These are phyloP conservation scores for Synanthedon formicaeformis DNA, from an alignment of 2,888 invertebrate genomes.

Conservation along the genomic window DNA sequence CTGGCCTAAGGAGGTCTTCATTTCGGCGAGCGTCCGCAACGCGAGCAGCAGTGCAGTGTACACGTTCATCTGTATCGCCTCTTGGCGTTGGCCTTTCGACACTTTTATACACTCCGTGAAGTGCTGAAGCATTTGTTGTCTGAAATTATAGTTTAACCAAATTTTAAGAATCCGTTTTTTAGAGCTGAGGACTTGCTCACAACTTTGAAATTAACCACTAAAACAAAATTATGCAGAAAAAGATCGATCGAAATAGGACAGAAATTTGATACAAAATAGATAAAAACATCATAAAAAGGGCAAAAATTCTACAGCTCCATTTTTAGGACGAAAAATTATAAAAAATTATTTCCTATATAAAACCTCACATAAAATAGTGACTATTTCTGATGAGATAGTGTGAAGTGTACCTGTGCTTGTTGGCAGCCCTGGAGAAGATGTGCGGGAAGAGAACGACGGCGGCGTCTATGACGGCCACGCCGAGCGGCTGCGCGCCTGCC, in stretches of 20 bases:
- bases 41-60: constrained; percentile 93
- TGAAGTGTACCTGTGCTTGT: constrained; percentile 81
- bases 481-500: constrained; percentile 86
- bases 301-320: no score
- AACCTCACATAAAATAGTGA: no score
- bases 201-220: no score
- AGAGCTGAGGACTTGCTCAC: no score
- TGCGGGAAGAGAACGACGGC: constrained; percentile 93
- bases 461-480: constrained; percentile 96
- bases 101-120: constrained; percentile 95
- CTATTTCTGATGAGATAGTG: no score
- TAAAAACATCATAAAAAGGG: no score
- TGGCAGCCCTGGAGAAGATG: constrained; percentile 93
- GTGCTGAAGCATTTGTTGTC: constrained; percentile 95
- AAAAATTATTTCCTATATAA: no score
- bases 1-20: constrained; percentile 86
- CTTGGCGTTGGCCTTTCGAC: constrained; percentile 92
- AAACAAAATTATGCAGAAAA: no score
- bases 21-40: constrained; percentile 87
- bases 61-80: constrained; percentile 96
- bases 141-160: constrained; percentile 10
- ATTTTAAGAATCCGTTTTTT: no score
- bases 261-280: no score
- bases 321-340: no score
- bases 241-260: no score